Evolutionary conservation across 2,797 vertebrate species (phyloP), one percentile per base, ranked within the genome.

Genomic region (Lindbergichthys nudifrons): DNA sequence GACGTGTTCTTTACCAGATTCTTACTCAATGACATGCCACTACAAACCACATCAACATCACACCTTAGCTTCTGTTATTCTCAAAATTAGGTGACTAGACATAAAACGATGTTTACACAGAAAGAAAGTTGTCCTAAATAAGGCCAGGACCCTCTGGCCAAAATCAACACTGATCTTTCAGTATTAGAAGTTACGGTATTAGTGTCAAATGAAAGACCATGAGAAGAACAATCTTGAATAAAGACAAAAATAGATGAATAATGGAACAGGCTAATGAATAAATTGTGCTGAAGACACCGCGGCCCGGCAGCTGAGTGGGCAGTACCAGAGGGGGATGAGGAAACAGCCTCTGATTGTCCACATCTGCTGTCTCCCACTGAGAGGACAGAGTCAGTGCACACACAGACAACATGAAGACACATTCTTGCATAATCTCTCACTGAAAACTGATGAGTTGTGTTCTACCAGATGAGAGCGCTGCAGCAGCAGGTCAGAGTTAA

Each of bases 291-390:
- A 54, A 23, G 53, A 43, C 6, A 51, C 21, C 5, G 51, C 58
- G 73, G 68, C 16, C 53, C 14, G 43, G 53, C 13, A 52, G 41
- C 52, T 75, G 54, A 82, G 69, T 68, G 39, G 68, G 72, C 75
- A 77, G 68, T 50, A 46, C 65, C 39, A 60, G 65, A 47, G 42
- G 16, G n/a, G 52, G 57, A 67, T 10, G 57, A 46, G 48, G 18
- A 61, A 50, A 79, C 80, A 73, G 64, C 56, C 76, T 42, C 59
- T 36, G 66, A 75, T 78, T 82, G 80, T 82, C 76, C 43, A 1
- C 1, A 16, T 13, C 75, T 13, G 67, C 62, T 56, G 67, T 71
- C 75, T 75, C 70, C 70, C 75, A 78, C 66, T 18, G 57, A 5
- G 7, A 54, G 53, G 47, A 60, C 66, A 57, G 30, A 50, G 15